phyloP scores from a whole-genome alignment of 1,140 invertebrate genomes.

The Pseudomyrmex dendroicus region DNA sequence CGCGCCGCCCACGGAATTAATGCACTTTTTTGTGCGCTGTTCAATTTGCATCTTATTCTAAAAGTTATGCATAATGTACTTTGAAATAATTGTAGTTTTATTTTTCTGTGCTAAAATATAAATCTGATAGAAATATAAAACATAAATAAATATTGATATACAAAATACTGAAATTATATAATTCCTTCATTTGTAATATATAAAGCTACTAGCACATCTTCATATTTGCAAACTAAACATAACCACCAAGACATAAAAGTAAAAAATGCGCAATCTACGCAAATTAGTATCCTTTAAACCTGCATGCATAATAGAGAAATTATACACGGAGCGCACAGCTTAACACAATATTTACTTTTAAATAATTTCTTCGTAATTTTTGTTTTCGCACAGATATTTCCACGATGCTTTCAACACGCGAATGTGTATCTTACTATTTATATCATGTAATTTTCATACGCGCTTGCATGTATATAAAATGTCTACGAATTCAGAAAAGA shows the following conservation, averaged over 20 bases:
- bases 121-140: background rate
- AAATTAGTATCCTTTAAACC: background rate
- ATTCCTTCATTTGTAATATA: too few species aligned
- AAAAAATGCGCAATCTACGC: slow-evolving; percentile 9
- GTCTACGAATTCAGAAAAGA: background rate
- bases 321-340: background rate
- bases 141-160: too few species aligned
- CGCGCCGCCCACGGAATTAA: slow-evolving; percentile 5
- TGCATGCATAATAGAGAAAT: slow-evolving; percentile 3
- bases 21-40: slow-evolving; percentile 1
- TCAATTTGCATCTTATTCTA: slow-evolving; percentile 13
- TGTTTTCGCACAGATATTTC: background rate
- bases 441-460: background rate
- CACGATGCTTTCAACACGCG: background rate
- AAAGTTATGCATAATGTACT: slow-evolving; percentile 10
- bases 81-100: background rate
- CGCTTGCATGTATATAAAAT: background rate
- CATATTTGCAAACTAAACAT: background rate
- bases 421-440: background rate
- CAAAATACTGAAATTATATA: too few species aligned
- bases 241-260: background rate
- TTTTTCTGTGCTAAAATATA: background rate
- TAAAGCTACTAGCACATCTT: background rate
- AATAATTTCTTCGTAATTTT: too few species aligned
- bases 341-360: background rate